phyloP scores from a whole-genome alignment of 1,140 invertebrate genomes.

The Lasaia peninsularis region DNA sequence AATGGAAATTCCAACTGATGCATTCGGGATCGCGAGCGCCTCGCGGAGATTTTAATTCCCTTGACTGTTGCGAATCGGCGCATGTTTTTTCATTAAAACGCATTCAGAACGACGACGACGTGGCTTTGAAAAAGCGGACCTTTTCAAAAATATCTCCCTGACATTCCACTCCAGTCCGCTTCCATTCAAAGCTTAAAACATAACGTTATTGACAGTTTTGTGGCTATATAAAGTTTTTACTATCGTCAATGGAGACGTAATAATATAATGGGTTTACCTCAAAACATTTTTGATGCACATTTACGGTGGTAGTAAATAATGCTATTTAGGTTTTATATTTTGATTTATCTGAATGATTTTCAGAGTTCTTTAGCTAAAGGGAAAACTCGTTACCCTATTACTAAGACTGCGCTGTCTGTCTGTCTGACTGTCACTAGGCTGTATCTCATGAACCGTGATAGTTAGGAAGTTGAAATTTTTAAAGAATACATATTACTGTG shows the following conservation, averaged over 20 bases:
- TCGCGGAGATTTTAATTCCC: constrained; percentile 70
- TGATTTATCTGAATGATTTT: too few relatives aligned
- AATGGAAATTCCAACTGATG: constrained; percentile 68
- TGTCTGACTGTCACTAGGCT: too few relatives aligned
- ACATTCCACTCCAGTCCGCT: constrained; percentile 58
- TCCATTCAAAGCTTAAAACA: constrained; percentile 57
- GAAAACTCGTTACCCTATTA: too few relatives aligned
- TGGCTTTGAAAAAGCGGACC: constrained; percentile 71
- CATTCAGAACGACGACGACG: constrained; percentile 74
- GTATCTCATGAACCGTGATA: too few relatives aligned
- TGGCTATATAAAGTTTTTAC: constrained; percentile 19
- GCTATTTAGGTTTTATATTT: too few relatives aligned
- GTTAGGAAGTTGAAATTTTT: too few relatives aligned
- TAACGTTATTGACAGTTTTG: constrained; percentile 56
- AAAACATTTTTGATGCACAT: neutral
- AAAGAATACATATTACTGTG: too few relatives aligned
- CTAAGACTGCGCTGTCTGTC: too few relatives aligned
- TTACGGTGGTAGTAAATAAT: neutral
- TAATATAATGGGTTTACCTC: constrained; percentile 18
- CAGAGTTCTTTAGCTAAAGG: too few relatives aligned
- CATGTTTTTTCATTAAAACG: constrained; percentile 77
- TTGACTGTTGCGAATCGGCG: constrained; percentile 74
- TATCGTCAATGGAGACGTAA: constrained; percentile 13
- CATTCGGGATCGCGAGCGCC: constrained; percentile 60
- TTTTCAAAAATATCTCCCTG: constrained; percentile 72